phyloP scores from a whole-genome alignment of 2,113 vertebrate species.

The Trogon melanurus region DNA sequence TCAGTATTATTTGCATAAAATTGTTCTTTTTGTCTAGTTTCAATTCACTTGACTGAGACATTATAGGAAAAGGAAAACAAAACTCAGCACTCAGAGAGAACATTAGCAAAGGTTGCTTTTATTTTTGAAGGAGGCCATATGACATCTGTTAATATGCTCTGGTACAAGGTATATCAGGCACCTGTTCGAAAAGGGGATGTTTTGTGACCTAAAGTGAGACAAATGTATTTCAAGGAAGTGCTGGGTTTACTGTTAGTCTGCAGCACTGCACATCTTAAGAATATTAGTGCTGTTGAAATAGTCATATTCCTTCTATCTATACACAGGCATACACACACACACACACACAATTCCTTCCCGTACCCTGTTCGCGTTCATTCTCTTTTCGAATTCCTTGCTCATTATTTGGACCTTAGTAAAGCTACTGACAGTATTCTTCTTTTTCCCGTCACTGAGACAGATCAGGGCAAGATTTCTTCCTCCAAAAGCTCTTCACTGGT shows the following conservation, averaged over 20 bases:
- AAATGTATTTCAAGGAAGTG: neutral
- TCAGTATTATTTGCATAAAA: neutral
- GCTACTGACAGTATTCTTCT: neutral
- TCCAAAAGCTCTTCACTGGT: neutral
- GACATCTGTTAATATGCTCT: neutral
- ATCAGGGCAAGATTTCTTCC: neutral
- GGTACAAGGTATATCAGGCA: neutral
- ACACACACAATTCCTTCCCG: neutral
- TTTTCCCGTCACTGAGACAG: neutral
- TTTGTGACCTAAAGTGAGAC: neutral
- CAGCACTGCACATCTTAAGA: neutral
- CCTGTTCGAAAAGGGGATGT: neutral
- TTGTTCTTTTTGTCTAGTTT: neutral
- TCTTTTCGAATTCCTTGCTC: neutral
- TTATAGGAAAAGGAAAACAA: neutral
- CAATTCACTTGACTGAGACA: neutral
- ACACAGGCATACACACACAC: no score
- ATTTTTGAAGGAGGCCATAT: neutral
- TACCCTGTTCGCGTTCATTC: fast-evolving
- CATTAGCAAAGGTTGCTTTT: neutral
- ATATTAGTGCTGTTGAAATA: neutral
- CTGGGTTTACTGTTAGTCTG: neutral
- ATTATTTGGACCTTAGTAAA: neutral
- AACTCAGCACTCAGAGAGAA: neutral
- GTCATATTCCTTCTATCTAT: neutral